Conservation (phyloP, 2,113 vertebrate genomes). For the Salvelinus sp. region DNA sequence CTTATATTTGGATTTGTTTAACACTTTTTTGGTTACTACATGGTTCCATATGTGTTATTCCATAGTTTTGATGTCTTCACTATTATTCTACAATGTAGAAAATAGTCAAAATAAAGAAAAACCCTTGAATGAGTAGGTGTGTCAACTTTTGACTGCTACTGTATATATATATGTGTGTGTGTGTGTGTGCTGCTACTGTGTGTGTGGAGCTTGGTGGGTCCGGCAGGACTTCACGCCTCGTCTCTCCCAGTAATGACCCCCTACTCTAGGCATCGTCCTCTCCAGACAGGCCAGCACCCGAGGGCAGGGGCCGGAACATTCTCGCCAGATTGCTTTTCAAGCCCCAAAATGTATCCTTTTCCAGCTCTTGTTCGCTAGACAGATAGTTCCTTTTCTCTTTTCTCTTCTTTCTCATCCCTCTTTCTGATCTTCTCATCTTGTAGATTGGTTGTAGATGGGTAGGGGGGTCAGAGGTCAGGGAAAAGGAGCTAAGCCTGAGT, state of each 20-base stretch:
- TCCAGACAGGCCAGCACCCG: slow-evolving; percentile 74
- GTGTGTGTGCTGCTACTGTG: slow-evolving; percentile 9
- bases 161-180: neutral
- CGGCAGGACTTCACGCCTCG: slow-evolving; percentile 80
- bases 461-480: slow-evolving; percentile 77
- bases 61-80: too few species aligned
- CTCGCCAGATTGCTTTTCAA: slow-evolving; percentile 90
- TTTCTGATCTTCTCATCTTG: slow-evolving; percentile 65
- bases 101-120: too few species aligned
- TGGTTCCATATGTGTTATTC: too few species aligned
- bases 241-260: slow-evolving; percentile 84
- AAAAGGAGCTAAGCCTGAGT: slow-evolving; percentile 72
- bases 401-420: slow-evolving; percentile 57
- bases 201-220: neutral
- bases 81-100: too few species aligned
- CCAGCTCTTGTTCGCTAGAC: slow-evolving; percentile 58
- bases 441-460: slow-evolving; percentile 56
- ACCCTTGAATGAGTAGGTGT: too few species aligned
- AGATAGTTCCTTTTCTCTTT: slow-evolving; percentile 61
- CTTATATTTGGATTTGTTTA: too few species aligned
- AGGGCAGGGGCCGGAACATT: slow-evolving; percentile 92
- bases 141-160: too few species aligned
- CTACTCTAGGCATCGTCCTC: slow-evolving; percentile 83
- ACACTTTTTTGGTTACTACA: too few species aligned
- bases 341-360: slow-evolving; percentile 85